A percentile compares a stretch with the other conserved stretches of the same genome.
phyloP scores from a whole-genome alignment of 2,797 vertebrate genomes.

The Enteromius thamalakanensis region DNA sequence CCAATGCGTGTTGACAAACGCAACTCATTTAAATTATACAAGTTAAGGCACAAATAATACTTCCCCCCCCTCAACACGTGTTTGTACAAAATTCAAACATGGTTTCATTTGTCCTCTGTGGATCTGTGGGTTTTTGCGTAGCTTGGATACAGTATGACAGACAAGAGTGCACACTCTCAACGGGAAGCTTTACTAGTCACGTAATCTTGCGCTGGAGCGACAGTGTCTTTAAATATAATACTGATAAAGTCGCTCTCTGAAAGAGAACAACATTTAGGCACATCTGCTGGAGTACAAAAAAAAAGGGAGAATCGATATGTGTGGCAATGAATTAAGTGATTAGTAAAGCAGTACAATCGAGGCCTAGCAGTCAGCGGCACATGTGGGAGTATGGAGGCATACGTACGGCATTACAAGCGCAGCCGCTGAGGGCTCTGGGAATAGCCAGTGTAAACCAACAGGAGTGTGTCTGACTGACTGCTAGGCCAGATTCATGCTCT shows the following conservation, averaged over 20 bases:
- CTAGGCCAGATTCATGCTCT: conserved; percentile 76
- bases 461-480: conserved; percentile 86
- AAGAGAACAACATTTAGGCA: conserved; percentile 80
- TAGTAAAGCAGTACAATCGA: conserved; percentile 86
- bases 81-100: conserved; percentile 43
- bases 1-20: conserved; percentile 75
- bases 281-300: conserved; percentile 78
- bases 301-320: conserved; percentile 74
- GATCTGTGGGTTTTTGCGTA: conserved; percentile 75
- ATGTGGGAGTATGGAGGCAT: conserved; percentile 18
- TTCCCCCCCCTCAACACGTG: conserved; percentile 25
- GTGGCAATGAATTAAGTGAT: conserved; percentile 89
- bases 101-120: conserved; percentile 78
- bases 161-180: conserved; percentile 59
- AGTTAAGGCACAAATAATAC: conserved; percentile 92
- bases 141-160: conserved; percentile 79
- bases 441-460: conserved; percentile 70
- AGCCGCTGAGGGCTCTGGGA: conserved; percentile 41
- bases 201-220: conserved; percentile 80
- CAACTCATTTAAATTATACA: conserved; percentile 72
- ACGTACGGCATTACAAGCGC: conserved; percentile 11
- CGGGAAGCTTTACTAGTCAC: conserved; percentile 85
- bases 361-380: conserved; percentile 88
- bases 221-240: conserved; percentile 81
- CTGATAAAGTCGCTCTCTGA: conserved; percentile 81